Base-by-base conservation (phyloP, 2,888 invertebrate genomes). In the Phrixothrix hirtus region DNA sequence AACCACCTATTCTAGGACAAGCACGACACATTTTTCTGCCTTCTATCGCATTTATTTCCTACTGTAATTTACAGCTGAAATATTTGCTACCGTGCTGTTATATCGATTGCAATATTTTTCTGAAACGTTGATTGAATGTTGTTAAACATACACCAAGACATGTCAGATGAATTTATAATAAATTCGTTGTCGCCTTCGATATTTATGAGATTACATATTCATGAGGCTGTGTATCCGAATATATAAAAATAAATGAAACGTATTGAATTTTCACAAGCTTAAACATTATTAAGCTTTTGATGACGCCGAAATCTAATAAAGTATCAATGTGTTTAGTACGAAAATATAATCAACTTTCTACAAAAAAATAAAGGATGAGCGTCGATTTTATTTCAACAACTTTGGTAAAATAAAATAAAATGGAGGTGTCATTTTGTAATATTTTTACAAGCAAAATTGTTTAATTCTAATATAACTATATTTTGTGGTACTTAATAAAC, bases 41-140 rank as follows among this genome's bases (percentile, higher is more conserved):
- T 10, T 35, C 37, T 49, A 41, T 54, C 48, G 35, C 48, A 49
- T 48, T 47, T 45, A 49, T 54, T 54, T 45, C 43, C 44, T 21
- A 10, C 35, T 29, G 49, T 49, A 54, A 49, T 54, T 54, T 54
- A 54, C 54, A 44, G 31, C 36, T 45, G 49, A 54, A 54, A 52
- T 44, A 49, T 49, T 54, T 49, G 54, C 39, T 54, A 44, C 49
- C 48, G 54, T 34, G 45, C 46, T 25, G 31, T 39, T 41, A 15
- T 45, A 48, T 54, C 54, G 54, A 49, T 42, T 49, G 21, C 48
- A 30, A 44, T 49, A 41, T 45, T 44, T 45, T 45, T 17, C 49
- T 43, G 31, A 27, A 51, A 27, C 32, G 51, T 42, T 52, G 52
- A 52, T 52, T 52, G 52, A 52, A 46, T 36, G 52, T 32, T 46